phyloP scores from a whole-genome alignment of 1,140 invertebrate genomes.

The Stegodyphus dumicola region DNA sequence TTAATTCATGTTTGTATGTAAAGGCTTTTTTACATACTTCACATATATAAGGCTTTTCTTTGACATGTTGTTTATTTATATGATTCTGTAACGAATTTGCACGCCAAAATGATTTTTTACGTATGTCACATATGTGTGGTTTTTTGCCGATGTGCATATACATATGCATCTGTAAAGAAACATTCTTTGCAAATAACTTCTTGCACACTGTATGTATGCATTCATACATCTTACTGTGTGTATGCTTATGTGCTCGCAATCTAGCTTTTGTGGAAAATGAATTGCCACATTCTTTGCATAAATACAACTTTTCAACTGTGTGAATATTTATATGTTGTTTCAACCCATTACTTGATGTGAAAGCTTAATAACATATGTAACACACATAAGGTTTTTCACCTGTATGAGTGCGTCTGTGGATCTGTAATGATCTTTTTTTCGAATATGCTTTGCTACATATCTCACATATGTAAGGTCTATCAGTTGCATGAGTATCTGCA shows the following conservation, averaged over 20 bases:
- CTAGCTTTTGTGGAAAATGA: too few relatives aligned
- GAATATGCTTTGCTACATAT: slow-evolving; percentile 21
- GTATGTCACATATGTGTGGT: slow-evolving; percentile 68
- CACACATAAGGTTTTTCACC: slow-evolving; percentile 41
- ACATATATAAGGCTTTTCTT: slow-evolving; percentile 31
- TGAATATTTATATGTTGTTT: neutral
- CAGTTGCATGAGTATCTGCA: slow-evolving; percentile 18
- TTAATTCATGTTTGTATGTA: slow-evolving; percentile 16
- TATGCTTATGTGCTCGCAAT: too few relatives aligned
- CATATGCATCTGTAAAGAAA: neutral
- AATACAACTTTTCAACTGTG: too few relatives aligned
- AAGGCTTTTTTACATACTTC: slow-evolving; percentile 37
- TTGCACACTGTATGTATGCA: too few relatives aligned
- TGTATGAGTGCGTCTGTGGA: slow-evolving; percentile 30
- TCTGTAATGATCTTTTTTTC: slow-evolving; percentile 30
- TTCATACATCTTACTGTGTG: too few relatives aligned
- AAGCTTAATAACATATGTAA: slow-evolving; percentile 26
- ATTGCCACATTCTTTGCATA: too few relatives aligned
- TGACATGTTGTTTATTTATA: slow-evolving; percentile 24
- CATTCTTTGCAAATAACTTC: too few relatives aligned
- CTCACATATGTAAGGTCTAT: slow-evolving; percentile 23
- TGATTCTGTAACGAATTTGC: slow-evolving; percentile 29
- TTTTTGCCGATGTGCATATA: slow-evolving; percentile 35
- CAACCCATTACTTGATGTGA: slow-evolving; percentile 43
- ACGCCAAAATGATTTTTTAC: slow-evolving; percentile 45